phyloP scores from a whole-genome alignment of 2,888 invertebrate genomes.

The Mimumesa dahlbomi region DNA sequence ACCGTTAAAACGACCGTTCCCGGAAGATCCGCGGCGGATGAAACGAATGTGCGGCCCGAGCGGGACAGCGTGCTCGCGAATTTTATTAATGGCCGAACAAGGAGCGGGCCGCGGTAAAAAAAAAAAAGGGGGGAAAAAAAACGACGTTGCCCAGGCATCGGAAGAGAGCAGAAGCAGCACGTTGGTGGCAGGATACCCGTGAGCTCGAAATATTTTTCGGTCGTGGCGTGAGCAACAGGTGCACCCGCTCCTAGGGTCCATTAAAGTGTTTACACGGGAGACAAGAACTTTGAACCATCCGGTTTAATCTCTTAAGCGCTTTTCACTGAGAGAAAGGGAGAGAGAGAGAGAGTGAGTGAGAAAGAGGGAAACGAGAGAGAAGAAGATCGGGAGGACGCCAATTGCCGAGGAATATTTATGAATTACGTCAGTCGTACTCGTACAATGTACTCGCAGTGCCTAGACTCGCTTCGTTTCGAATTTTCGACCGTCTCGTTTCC shows the following conservation, averaged over 20 bases:
- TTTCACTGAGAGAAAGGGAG: conserved; percentile 26
- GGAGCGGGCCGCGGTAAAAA: conserved; percentile 4
- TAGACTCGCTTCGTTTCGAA: conserved; percentile 2
- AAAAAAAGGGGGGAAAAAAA: not conserved
- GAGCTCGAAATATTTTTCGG: conserved; percentile 65
- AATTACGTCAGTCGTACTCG: conserved; percentile 40
- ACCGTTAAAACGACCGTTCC: too few species aligned
- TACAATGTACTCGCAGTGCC: conserved; percentile 2
- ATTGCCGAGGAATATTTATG: conserved; percentile 55
- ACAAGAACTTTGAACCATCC: conserved; percentile 69
- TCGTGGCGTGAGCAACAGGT: conserved; percentile 61
- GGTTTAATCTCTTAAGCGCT: conserved; percentile 65
- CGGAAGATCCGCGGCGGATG: too few species aligned
- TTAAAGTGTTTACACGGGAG: conserved; percentile 68
- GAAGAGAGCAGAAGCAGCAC: not conserved
- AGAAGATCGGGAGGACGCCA: conserved; percentile 27
- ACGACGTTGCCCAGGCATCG: too few species aligned
- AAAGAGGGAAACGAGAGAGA: conserved; percentile 9
- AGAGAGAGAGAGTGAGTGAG: conserved; percentile 24
- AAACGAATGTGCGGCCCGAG: not conserved
- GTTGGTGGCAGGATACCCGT: conserved; percentile 15
- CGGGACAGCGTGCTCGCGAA: conserved; percentile 5
- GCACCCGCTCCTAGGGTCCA: conserved; percentile 59
- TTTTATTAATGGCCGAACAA: conserved; percentile 34
- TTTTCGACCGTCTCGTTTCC: conserved; percentile 17